Conservation (phyloP, 2,113 vertebrate genomes). For the Carassius auratus region DNA sequence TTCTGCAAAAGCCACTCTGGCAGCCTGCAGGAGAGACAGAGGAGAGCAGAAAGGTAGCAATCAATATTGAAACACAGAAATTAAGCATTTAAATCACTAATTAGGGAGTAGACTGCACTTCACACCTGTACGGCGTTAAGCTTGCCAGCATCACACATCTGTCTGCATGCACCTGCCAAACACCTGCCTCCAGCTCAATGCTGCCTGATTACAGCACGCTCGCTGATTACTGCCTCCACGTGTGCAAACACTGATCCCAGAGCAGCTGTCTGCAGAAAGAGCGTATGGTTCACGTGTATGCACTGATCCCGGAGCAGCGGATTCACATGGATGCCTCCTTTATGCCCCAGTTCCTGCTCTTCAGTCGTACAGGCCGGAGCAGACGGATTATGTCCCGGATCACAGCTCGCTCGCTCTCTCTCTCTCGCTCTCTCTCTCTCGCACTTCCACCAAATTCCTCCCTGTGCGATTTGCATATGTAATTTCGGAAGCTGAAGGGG, state of each 20-base stretch:
- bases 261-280: constrained; percentile 93
- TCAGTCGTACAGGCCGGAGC: constrained; percentile 53
- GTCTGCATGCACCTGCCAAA: constrained; percentile 97
- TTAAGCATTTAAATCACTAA: constrained; percentile 98
- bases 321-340: constrained; percentile 95
- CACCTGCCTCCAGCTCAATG: constrained; percentile 99
- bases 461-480: constrained; percentile 77
- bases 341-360: constrained; percentile 79
- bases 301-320: constrained; percentile 83
- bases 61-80: constrained; percentile 97
- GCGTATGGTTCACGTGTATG: constrained; percentile 74
- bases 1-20: constrained; percentile 31
- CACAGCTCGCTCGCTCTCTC: constrained; percentile 69
- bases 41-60: constrained; percentile 83
- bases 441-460: constrained; percentile 71
- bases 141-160: constrained; percentile 92
- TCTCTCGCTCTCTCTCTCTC: no score
- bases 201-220: constrained; percentile 95
- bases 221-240: constrained; percentile 32
- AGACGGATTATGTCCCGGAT: constrained; percentile 68
- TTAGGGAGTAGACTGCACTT: constrained; percentile 91
- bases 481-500: constrained; percentile 62
- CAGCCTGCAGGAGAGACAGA: constrained; percentile 64
- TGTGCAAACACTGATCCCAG: constrained; percentile 59
- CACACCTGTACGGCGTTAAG: constrained; percentile 96